Base-by-base conservation (phyloP, 1,140 invertebrate species). In the Phthorimaea operculella region DNA sequence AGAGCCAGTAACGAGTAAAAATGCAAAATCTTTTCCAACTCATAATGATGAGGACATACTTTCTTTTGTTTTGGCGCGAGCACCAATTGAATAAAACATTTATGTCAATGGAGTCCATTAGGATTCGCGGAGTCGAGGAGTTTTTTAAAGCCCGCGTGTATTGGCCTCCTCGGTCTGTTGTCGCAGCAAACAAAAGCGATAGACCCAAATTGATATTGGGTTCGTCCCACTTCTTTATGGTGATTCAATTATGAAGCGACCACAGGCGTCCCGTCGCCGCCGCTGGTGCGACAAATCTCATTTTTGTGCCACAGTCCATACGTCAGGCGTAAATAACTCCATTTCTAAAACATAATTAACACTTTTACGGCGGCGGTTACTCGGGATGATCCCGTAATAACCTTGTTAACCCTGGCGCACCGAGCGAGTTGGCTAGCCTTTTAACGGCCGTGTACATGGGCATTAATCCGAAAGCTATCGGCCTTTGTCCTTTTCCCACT, bases 351-450 rank as follows among this genome's bases (percentile, higher is more conserved):
- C 73, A 78, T 76, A 82, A 84, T 84, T 84, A 82, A 84, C 79
- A 82, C 79, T 83, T 83, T 84, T 84, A 81, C 78, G 76, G 73
- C 68, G 67, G 74, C 69, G 81, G 79, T 82, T 71, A 67, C 64
- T 72, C 67, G 78, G 80, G 79, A 79, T 84, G 63, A 83, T 81
- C 81, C 81, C 78, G 70, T 84, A 84, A 84, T 84, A 84, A 84
- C 78, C 78, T 84, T 81, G 81, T 84, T 84, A 84, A 84, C 81
- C 78, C 79, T 78, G 76, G 68, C 75, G 70, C 70, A 72, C 70
- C 67, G 66, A 70, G 69, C 64, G 76, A 73, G 71, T 70, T 59
- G 76, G 72, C 78, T 80, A 70, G 79, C 81, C 79, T 83, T 84
- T 84, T 81, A 83, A 77, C 79, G 76, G 71, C 68, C 73, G 55